phyloP scores from a whole-genome alignment of 1,140 invertebrate species.

The Drosophila varians region DNA sequence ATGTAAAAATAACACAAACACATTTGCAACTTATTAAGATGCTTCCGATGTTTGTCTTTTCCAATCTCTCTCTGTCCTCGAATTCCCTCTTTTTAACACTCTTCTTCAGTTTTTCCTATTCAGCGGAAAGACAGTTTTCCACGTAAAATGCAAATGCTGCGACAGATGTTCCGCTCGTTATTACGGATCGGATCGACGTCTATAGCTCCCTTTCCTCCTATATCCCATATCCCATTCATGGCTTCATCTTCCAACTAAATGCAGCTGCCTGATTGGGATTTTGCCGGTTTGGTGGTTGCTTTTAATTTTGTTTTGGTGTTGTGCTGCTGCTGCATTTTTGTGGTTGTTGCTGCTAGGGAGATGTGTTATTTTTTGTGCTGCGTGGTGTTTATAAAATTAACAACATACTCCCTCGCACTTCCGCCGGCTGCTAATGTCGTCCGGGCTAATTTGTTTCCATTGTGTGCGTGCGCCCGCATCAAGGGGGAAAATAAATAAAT shows the following conservation, averaged over 20 bases:
- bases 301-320: constrained; percentile 1
- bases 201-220: constrained; percentile 11
- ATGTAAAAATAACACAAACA: constrained; percentile 80
- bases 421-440: constrained; percentile 36
- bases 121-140: constrained; percentile 67
- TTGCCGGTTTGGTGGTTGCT: constrained; percentile 47
- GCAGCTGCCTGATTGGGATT: constrained; percentile 59
- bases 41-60: constrained; percentile 55
- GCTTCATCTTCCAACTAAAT: constrained; percentile 24
- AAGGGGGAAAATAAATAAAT: constrained; percentile 21
- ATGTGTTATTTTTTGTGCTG: constrained; percentile 24
- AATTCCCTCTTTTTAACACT: too few relatives aligned
- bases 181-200: constrained; percentile 33
- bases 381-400: constrained; percentile 54
- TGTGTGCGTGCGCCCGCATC: constrained; percentile 33
- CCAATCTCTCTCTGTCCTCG: constrained; percentile 28
- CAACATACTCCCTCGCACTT: constrained; percentile 39
- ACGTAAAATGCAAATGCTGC: constrained; percentile 65
- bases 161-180: constrained; percentile 70
- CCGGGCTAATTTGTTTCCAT: constrained; percentile 52
- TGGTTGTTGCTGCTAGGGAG: constrained; percentile 5
- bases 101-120: constrained; percentile 15
- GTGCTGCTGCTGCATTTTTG: constrained; percentile 24
- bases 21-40: constrained; percentile 59
- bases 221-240: constrained; percentile 1